These are phyloP conservation scores for Calidris pygmaea DNA, from an alignment of 2,113 vertebrate species.

Conservation along the genomic window DNA sequence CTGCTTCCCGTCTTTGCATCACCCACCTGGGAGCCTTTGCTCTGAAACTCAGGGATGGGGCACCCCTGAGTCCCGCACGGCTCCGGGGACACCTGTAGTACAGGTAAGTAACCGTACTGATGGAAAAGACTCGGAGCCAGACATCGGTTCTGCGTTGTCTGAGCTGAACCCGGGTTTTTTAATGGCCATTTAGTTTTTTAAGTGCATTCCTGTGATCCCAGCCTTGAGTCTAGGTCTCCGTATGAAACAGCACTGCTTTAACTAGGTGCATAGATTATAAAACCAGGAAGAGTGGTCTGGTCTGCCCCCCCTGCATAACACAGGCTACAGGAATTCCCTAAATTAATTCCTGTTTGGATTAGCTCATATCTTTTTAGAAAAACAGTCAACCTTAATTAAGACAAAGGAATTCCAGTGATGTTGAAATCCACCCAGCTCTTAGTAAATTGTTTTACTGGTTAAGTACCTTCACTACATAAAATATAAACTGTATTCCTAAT, in stretches of 20 bases:
- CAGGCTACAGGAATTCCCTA: conserved; percentile 60
- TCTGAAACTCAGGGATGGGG: background rate
- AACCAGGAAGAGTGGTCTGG: conserved; percentile 48
- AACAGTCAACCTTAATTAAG: conserved; percentile 64
- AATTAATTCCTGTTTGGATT: conserved; percentile 69
- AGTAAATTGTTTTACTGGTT: conserved; percentile 27
- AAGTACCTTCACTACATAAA: conserved; percentile 10
- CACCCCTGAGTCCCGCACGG: background rate
- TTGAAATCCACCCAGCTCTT: conserved; percentile 31
- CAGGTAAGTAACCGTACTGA: background rate
- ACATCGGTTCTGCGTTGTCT: background rate
- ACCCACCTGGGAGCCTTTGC: background rate
- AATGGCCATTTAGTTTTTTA: conserved; percentile 50
- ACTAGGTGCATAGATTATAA: conserved; percentile 46
- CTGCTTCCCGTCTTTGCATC: background rate
- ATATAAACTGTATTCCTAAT: background rate
- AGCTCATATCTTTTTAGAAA: conserved; percentile 64
- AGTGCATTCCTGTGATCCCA: conserved; percentile 18
- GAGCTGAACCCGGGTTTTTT: conserved; percentile 16
- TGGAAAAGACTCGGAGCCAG: conserved; percentile 44
- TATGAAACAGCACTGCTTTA: background rate
- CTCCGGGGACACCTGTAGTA: background rate
- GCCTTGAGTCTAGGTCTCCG: background rate
- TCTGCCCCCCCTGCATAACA: conserved; percentile 15
- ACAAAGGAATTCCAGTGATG: conserved; percentile 59